Evolutionary conservation across 2,888 invertebrate genomes (phyloP), one percentile per base, ranked within the genome.

Genomic region (Tortricodes alternella): DNA sequence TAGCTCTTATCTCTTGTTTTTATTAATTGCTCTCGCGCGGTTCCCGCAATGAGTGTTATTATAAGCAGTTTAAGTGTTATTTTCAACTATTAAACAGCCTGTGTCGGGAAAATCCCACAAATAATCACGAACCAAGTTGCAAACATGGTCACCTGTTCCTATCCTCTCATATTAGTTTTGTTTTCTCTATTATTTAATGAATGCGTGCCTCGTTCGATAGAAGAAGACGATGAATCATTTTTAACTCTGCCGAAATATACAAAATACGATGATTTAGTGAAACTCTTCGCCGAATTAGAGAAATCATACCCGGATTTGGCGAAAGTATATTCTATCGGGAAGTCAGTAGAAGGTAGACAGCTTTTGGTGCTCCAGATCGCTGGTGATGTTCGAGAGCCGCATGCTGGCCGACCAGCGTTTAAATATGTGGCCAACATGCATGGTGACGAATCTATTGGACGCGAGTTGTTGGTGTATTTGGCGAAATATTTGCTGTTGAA

Each of bases 371-470:
- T 98, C 49, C 95, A 98, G 83, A 95, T 96, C 58, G 94, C 95
- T 46, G 92, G 94, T 66, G 94, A 95, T 83, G 94, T 95, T 13
- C 68, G 73, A 9, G 62, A 68, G 3, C 59, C 63, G 71, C 89
- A 92, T 81, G 80, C 93, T 74, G 88, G 93, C 11, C 94, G 96
- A 67, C 98, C 98, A 0, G 96, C 97, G 92, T 95, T 98, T 66
- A 98, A 98, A 77, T 97, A 96, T 88, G 96, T 98, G 58, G 98
- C 96, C 8, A 98, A 98, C 74, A 98, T 99, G 98, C 98, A 99
- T 77, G 98, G 98, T 2, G 98, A 98, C 76, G 98, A 98, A 83
- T 93, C 96, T 1, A 92, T 98, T 16, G 98, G 98, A 0, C 90
- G 98, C 34, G 94, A 98, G 78, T 78, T 98, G 62, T 88, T 97